phyloP scores from a whole-genome alignment of 2,888 invertebrate species.

The Acheta domesticus region DNA sequence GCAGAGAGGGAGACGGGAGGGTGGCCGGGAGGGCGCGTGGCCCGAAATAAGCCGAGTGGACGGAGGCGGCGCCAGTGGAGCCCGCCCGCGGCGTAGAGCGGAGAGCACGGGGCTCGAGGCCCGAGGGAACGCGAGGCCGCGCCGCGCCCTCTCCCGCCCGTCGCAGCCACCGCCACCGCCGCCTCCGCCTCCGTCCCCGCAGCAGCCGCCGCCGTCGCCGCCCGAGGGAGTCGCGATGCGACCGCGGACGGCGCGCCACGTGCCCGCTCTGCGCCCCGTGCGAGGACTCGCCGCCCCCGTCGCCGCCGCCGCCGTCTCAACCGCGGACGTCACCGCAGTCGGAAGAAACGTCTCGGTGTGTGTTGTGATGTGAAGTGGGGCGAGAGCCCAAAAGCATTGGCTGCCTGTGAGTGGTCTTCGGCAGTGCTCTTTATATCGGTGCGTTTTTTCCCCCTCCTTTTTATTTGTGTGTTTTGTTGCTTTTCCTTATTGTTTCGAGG shows the following conservation, averaged over 20 bases:
- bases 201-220: neutral
- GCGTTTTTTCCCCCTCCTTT: too few relatives aligned
- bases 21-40: neutral
- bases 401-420: too few relatives aligned
- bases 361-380: too few relatives aligned
- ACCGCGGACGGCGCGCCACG: neutral
- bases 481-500: too few relatives aligned
- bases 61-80: neutral
- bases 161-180: neutral
- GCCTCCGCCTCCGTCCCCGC: neutral
- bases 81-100: neutral
- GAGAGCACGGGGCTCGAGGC: neutral
- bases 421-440: too few relatives aligned
- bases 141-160: neutral
- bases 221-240: slow-evolving; percentile 8
- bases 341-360: too few relatives aligned
- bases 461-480: too few relatives aligned
- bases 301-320: neutral
- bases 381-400: too few relatives aligned
- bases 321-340: too few relatives aligned
- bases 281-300: neutral
- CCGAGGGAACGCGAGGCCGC: neutral
- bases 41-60: slow-evolving; percentile 1
- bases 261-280: neutral
- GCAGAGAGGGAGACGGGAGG: neutral